phyloP scores from a whole-genome alignment of 2,797 vertebrate genomes.

The Urocyon cinereoargenteus region DNA sequence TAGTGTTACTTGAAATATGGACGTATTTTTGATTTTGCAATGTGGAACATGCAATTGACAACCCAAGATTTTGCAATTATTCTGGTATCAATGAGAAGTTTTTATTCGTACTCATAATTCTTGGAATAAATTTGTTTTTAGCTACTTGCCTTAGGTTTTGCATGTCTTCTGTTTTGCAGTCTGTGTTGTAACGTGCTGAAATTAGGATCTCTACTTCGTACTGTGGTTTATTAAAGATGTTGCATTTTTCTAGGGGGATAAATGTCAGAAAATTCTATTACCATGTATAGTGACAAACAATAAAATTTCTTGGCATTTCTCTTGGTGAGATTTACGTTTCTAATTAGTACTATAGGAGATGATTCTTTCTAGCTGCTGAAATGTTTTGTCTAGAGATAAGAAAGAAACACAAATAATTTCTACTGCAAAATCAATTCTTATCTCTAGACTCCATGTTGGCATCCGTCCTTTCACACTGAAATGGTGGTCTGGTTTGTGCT shows the following conservation, averaged over 20 bases:
- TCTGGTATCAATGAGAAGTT: conserved; percentile 16
- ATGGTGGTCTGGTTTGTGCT: conserved; percentile 55
- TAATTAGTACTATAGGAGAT: conserved; percentile 77
- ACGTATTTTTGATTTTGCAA: conserved; percentile 38
- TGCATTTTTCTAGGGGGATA: conserved; percentile 70
- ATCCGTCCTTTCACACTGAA: conserved; percentile 63
- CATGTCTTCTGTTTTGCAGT: conserved; percentile 51
- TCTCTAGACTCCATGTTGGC: conserved; percentile 63
- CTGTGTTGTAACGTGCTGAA: conserved; percentile 65
- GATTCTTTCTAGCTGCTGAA: conserved; percentile 52
- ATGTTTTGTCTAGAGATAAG: conserved; percentile 77
- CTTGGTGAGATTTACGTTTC: conserved; percentile 68
- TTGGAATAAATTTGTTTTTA: conserved; percentile 61
- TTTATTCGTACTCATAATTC: conserved; percentile 7
- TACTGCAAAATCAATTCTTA: conserved; percentile 74
- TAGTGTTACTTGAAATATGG: conserved; percentile 14
- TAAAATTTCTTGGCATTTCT: conserved; percentile 71
- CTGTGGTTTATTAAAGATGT: conserved; percentile 68
- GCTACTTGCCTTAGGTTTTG: conserved; percentile 44
- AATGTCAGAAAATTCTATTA: conserved; percentile 71
- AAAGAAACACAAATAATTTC: conserved; percentile 69
- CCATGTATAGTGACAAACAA: conserved; percentile 64
- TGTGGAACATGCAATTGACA: conserved; percentile 22
- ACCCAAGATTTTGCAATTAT: conserved; percentile 53
- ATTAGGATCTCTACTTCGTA: conserved; percentile 42